Evolutionary conservation across 2,113 vertebrate genomes (phyloP), one percentile per base, ranked within the genome.

Genomic region (Callipepla californica): DNA sequence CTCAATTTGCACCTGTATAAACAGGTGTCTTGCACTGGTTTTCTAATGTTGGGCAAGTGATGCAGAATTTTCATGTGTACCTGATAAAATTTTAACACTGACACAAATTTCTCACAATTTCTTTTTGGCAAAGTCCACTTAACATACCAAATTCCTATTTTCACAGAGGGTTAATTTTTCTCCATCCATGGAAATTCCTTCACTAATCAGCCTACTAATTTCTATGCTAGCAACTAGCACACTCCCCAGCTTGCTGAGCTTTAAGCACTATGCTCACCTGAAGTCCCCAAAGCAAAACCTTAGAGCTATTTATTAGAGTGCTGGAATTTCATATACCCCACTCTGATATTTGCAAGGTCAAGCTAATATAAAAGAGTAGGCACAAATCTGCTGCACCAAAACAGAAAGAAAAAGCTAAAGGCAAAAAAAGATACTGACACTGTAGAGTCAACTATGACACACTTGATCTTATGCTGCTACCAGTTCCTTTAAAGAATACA

Each of bases 201-300:
- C 44, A 32, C 26, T 1, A 0, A 30, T 32, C 30, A 3, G 2
- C 20, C 7, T 57, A 32, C 50, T 32, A 10, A 1, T 30, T 30
- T 61, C 26, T 8, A 47, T 21, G 36, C 28, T 4, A 10, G 23
- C 1, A n/a, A 36, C 45, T 40, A 38, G 32, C 34, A 55, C 0
- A 5, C 32, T 57, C 23, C 42, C 19, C 42, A 30, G 51, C 47
- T 70, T 61, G 5, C 26, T 13, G 69, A 47, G 36, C 5, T 1
- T 21, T 8, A 34, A 51, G 25, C 0, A 0, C 6, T 0, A 0
- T 1, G 19, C 19, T 23, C 32, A 63, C n/a, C 30, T 63, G 66
- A 34, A 84, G 76, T 22, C 38, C 25, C 40, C 40, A 40, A 91
- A 85, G 82, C 8, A 61, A 63, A 63, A 25, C 17, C 11, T 83